phyloP scores from a whole-genome alignment of 1,140 invertebrate species.

The Acromyrmex heyeri region DNA sequence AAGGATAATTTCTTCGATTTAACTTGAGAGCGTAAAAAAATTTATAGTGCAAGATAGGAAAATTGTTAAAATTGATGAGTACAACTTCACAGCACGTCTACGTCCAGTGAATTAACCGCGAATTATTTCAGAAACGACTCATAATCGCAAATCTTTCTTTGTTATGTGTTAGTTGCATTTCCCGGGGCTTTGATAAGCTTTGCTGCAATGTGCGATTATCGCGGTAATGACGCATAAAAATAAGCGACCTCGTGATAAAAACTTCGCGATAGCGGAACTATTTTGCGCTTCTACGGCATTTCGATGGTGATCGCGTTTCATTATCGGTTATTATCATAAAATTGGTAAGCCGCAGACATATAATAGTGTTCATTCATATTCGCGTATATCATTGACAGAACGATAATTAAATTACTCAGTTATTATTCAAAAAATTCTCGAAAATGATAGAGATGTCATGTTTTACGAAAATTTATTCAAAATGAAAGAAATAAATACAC shows the following conservation, averaged over 20 bases:
- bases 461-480: conserved; percentile 31
- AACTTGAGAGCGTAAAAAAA: background rate
- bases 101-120: background rate
- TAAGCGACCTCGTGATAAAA: conserved; percentile 67
- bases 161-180: conserved; percentile 59
- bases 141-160: conserved; percentile 57
- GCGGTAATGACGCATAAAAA: conserved; percentile 66
- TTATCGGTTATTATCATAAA: conserved; percentile 65
- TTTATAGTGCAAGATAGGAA: background rate
- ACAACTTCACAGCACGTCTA: background rate
- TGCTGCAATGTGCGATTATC: conserved; percentile 62
- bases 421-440: background rate
- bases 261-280: conserved; percentile 33
- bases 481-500: conserved; percentile 13
- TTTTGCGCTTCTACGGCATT: conserved; percentile 46
- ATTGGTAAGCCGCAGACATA: background rate
- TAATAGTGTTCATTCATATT: background rate
- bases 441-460: background rate
- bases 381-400: conserved; percentile 29
- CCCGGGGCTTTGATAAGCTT: conserved; percentile 64
- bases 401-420: background rate
- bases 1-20: background rate
- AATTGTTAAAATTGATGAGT: background rate
- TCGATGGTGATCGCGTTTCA: conserved; percentile 37
- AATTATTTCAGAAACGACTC: conserved; percentile 1